phyloP scores from a whole-genome alignment of 2,888 invertebrate genomes.

The Tachina lurida region DNA sequence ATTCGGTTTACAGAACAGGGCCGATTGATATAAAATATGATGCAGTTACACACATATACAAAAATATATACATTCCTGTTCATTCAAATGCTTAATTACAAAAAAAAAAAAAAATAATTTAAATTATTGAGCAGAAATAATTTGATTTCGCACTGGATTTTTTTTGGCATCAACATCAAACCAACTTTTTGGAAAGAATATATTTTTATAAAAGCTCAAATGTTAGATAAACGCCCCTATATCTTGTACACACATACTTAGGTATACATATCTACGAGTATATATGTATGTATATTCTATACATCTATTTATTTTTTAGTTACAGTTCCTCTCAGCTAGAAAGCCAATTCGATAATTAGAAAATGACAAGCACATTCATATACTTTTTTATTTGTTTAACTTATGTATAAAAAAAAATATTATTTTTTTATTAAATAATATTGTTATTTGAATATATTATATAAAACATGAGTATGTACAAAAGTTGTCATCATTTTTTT shows the following conservation, averaged over 20 bases:
- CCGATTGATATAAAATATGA: no score
- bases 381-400: background rate
- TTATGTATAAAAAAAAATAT: background rate
- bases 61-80: background rate
- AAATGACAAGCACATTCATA: slow-evolving; percentile 35
- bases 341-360: slow-evolving; percentile 51
- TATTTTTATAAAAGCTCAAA: slow-evolving; percentile 2
- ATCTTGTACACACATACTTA: background rate
- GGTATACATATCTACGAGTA: background rate
- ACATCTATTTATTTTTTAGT: background rate
- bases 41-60: background rate
- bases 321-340: slow-evolving; percentile 9
- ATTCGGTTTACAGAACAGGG: no score
- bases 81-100: background rate
- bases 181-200: slow-evolving; percentile 26
- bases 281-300: background rate
- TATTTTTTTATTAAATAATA: background rate
- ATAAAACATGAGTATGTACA: background rate
- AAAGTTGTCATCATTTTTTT: slow-evolving; percentile 55
- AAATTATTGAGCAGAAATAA: background rate
- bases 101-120: background rate
- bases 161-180: slow-evolving; percentile 46
- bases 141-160: background rate
- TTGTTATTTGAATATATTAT: background rate
- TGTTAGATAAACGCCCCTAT: background rate